Evolutionary conservation across 2,113 vertebrate genomes (phyloP).

Genomic region (Heterochromis multidens): DNA sequence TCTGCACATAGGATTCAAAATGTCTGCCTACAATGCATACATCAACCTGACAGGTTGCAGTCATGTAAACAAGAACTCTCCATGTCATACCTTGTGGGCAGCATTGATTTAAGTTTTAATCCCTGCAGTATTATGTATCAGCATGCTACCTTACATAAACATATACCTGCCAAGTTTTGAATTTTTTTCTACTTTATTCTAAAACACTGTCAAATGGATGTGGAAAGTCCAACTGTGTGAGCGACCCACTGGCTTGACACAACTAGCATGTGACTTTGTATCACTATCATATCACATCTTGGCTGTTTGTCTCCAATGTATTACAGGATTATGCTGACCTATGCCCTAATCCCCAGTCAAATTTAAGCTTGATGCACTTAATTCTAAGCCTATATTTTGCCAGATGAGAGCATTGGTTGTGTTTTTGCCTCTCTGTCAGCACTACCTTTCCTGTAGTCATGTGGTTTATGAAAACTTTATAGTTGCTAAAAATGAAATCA

Average conservation of each 20-base stretch:
- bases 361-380: constrained; percentile 52
- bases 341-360: constrained; percentile 26
- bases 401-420: background rate
- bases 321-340: constrained; percentile 64
- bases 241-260: constrained; percentile 2
- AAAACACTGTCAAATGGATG: background rate
- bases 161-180: background rate
- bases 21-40: background rate
- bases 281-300: constrained; percentile 56
- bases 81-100: background rate
- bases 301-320: constrained; percentile 39
- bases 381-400: constrained; percentile 49
- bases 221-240: background rate
- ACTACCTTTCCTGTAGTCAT: background rate
- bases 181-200: background rate
- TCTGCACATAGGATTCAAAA: background rate
- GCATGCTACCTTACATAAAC: background rate
- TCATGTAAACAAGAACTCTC: background rate
- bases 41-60: background rate
- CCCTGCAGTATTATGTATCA: background rate
- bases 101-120: background rate
- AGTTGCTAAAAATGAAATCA: background rate
- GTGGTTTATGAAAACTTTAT: background rate
- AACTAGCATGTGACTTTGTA: constrained; percentile 39
- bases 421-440: constrained; percentile 7